A percentile compares a stretch with the other conserved stretches of the same genome.
These are phyloP conservation scores for Strongylocentrotus purpuratus DNA, from an alignment of 35 echinoderm and acorn worm genomes.

Conservation along the genomic window DNA sequence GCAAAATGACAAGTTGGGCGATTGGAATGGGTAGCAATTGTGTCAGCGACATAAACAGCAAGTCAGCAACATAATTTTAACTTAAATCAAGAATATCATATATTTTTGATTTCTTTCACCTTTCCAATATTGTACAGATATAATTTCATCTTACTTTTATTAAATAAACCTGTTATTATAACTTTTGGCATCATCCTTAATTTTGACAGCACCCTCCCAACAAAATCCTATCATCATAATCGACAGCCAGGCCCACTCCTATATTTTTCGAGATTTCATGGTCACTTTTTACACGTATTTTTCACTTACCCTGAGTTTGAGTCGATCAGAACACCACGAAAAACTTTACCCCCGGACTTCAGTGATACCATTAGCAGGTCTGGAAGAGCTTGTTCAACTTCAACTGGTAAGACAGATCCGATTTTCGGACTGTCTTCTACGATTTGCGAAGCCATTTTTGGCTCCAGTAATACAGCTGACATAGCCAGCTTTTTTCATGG, in stretches of 20 bases:
- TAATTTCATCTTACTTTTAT: not conserved
- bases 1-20: not conserved
- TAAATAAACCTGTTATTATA: not conserved
- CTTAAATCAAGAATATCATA: not conserved
- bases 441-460: slow-evolving; percentile 84
- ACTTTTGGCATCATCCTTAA: not conserved
- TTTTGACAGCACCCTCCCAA: slow-evolving; percentile 25
- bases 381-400: slow-evolving; percentile 90
- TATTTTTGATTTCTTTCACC: not conserved
- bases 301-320: slow-evolving; percentile 80
- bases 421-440: slow-evolving; percentile 66
- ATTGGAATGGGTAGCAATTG: too few relatives aligned
- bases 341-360: slow-evolving; percentile 74
- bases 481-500: slow-evolving; percentile 31
- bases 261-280: not conserved
- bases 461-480: slow-evolving; percentile 8
- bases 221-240: not conserved
- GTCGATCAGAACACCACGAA: slow-evolving; percentile 90
- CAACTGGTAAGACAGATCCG: slow-evolving; percentile 77
- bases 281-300: slow-evolving; percentile 28
- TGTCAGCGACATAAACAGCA: too few relatives aligned
- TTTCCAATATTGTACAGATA: not conserved
- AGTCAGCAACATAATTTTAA: not conserved
- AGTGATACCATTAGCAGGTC: slow-evolving; percentile 94
- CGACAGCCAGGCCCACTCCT: not conserved